These are phyloP conservation scores for Lynx canadensis DNA, from an alignment of 2,113 vertebrate genomes.

Conservation along the genomic window DNA sequence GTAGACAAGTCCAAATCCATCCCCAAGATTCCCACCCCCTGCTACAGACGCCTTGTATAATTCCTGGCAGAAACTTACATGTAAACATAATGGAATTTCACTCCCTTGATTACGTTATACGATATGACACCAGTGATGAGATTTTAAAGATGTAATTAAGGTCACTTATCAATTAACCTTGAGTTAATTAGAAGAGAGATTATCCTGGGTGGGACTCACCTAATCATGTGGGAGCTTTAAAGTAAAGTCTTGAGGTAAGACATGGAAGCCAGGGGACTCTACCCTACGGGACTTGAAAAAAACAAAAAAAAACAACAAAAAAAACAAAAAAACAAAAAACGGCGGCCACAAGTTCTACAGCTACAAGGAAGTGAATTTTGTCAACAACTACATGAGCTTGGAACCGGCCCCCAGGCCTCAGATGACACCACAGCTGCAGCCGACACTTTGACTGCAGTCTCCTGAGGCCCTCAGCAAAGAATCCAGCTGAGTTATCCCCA, in stretches of 20 bases:
- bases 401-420: background rate
- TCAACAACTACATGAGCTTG: background rate
- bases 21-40: background rate
- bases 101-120: background rate
- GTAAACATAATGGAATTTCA: background rate
- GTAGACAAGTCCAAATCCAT: background rate
- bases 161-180: background rate
- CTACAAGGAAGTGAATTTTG: background rate
- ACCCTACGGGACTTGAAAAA: background rate
- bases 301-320: rapidly evolving
- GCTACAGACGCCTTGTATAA: background rate
- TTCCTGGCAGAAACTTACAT: background rate
- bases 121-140: background rate
- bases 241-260: background rate
- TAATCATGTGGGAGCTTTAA: background rate
- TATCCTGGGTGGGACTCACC: background rate
- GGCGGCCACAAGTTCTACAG: background rate
- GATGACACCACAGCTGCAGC: background rate
- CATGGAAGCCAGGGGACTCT: background rate
- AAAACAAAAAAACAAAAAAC: background rate
- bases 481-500: background rate
- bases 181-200: slow-evolving; percentile 6
- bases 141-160: background rate
- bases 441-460: background rate
- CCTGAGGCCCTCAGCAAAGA: background rate